These are phyloP conservation scores for Anoplolepis gracilipes DNA, from an alignment of 1,140 invertebrate genomes.

Conservation along the genomic window DNA sequence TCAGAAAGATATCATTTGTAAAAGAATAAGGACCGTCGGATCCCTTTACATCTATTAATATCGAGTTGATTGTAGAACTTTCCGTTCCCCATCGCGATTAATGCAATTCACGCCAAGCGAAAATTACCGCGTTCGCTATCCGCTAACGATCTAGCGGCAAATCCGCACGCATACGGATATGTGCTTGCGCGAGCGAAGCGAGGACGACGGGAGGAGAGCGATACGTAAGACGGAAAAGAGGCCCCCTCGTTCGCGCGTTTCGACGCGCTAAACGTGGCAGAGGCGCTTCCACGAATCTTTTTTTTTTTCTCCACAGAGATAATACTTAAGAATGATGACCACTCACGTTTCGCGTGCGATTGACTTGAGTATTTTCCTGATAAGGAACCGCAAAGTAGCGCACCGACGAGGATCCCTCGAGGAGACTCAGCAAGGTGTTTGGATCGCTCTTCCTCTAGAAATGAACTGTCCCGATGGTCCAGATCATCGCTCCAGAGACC, in stretches of 20 bases:
- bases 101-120: not conserved
- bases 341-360: slow-evolving; percentile 3
- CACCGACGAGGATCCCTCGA: not conserved
- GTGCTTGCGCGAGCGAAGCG: not conserved
- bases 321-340: slow-evolving; percentile 1
- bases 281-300: not conserved
- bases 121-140: not conserved
- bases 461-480: slow-evolving; percentile 13
- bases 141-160: not conserved
- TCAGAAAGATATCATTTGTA: not conserved
- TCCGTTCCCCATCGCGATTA: not conserved
- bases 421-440: not conserved
- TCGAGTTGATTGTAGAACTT: too few relatives aligned
- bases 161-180: not conserved
- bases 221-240: slow-evolving; percentile 19
- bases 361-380: not conserved
- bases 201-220: not conserved
- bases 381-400: too few relatives aligned
- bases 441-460: not conserved
- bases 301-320: not conserved
- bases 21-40: too few relatives aligned
- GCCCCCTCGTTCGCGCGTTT: slow-evolving; percentile 12
- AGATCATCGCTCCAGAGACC: not conserved
- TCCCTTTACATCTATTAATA: too few relatives aligned
- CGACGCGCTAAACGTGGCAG: slow-evolving; percentile 43